These are phyloP conservation scores for Drosophila orosa DNA, from an alignment of 1,140 invertebrate species.

Conservation along the genomic window DNA sequence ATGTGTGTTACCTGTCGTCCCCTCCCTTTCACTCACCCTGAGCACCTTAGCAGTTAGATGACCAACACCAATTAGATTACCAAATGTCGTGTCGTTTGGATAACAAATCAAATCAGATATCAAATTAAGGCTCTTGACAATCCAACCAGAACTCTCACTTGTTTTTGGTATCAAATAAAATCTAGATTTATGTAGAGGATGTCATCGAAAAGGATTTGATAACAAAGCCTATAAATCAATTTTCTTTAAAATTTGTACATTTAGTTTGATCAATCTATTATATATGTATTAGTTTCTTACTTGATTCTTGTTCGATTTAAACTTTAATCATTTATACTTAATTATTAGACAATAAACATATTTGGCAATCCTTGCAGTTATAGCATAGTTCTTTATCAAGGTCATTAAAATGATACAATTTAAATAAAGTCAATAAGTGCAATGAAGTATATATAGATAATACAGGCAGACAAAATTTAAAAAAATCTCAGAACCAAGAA, in stretches of 20 bases:
- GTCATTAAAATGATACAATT: too few relatives aligned
- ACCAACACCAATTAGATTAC: conserved; percentile 70
- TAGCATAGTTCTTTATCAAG: too few relatives aligned
- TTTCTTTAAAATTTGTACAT: not conserved
- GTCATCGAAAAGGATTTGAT: not conserved
- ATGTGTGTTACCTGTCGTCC: conserved; percentile 30
- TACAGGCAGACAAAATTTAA: too few relatives aligned
- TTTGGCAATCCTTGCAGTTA: too few relatives aligned
- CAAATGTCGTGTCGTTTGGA: conserved; percentile 21
- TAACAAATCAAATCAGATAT: conserved; percentile 39
- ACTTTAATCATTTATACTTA: too few relatives aligned
- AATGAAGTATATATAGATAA: too few relatives aligned
- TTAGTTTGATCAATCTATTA: too few relatives aligned
- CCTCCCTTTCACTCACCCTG: not conserved
- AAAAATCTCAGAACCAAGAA: too few relatives aligned
- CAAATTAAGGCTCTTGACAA: conserved; percentile 18
- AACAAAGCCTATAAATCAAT: not conserved
- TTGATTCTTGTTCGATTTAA: too few relatives aligned
- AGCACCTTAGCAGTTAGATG: conserved; percentile 31
- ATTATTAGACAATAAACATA: too few relatives aligned
- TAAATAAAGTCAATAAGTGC: too few relatives aligned
- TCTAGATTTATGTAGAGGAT: not conserved
- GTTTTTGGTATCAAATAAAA: not conserved
- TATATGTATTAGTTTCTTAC: too few relatives aligned
- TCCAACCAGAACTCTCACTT: not conserved